Percentiles rank a stretch among this genome's conserved stretches.
Conservation (phyloP, 1,140 invertebrate genomes). For the Semibalanus balanoides region DNA sequence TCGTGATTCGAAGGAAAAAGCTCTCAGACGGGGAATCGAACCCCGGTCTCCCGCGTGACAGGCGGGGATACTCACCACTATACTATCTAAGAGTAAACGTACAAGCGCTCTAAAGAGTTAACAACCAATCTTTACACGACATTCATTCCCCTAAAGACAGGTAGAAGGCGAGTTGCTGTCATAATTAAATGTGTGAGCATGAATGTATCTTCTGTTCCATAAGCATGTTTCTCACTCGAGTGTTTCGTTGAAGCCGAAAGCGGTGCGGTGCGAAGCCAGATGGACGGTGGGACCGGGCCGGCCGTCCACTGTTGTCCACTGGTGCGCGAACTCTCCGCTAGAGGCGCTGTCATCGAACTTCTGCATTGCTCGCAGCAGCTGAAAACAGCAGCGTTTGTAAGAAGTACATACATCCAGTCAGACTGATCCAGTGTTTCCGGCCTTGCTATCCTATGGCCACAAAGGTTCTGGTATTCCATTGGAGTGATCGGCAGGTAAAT, state of each 20-base stretch:
- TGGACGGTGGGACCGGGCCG: neutral
- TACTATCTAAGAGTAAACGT: constrained; percentile 33
- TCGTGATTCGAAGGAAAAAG: too few species aligned
- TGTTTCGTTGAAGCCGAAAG: neutral
- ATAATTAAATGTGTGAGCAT: too few species aligned
- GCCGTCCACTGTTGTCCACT: neutral
- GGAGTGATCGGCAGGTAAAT: too few species aligned
- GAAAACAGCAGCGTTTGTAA: too few species aligned
- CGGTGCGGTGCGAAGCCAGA: neutral
- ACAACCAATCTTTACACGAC: too few species aligned
- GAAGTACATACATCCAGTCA: too few species aligned
- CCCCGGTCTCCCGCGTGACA: constrained; percentile 41
- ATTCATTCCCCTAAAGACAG: too few species aligned
- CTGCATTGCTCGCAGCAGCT: neutral
- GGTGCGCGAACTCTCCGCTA: neutral
- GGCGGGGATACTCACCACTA: constrained; percentile 41
- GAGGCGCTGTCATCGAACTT: neutral
- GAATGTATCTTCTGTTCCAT: too few species aligned
- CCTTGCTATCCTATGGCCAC: too few species aligned
- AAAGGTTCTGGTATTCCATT: too few species aligned
- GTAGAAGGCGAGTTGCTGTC: too few species aligned
- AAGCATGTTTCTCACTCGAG: neutral
- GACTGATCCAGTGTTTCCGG: too few species aligned
- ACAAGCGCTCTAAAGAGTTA: neutral
- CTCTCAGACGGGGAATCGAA: constrained; percentile 38